These are phyloP conservation scores for Drosophila paramelanica DNA, from an alignment of 2,888 invertebrate species.

Conservation along the genomic window DNA sequence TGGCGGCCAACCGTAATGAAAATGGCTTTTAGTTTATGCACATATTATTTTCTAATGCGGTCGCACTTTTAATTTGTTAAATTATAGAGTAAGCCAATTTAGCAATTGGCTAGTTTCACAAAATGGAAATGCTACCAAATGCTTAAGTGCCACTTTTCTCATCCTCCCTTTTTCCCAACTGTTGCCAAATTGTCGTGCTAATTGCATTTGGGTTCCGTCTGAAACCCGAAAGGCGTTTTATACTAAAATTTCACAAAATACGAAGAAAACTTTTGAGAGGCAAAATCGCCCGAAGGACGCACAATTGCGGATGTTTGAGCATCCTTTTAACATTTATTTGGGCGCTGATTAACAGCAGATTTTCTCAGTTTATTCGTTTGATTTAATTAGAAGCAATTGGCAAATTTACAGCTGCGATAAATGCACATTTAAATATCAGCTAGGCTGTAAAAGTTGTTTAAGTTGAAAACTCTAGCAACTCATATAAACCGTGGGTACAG, in stretches of 20 bases:
- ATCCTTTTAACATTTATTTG: constrained; percentile 14
- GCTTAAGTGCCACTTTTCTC: constrained; percentile 20
- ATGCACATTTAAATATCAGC: too few species aligned
- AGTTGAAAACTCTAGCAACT: too few species aligned
- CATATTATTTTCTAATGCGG: constrained; percentile 53
- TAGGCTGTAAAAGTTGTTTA: too few species aligned
- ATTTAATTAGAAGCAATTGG: constrained; percentile 26
- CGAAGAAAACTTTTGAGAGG: constrained; percentile 24
- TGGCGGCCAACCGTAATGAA: constrained; percentile 23
- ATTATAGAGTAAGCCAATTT: constrained; percentile 28
- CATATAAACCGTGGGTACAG: too few species aligned
- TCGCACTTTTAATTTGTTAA: constrained; percentile 36
- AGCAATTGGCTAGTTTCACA: constrained; percentile 9
- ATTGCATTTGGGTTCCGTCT: constrained; percentile 59
- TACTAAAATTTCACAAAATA: constrained; percentile 46
- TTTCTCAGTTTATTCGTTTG: constrained; percentile 3
- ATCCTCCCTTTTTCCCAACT: not conserved
- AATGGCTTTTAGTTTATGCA: constrained; percentile 42
- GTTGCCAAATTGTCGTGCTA: constrained; percentile 52
- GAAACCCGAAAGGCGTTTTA: constrained; percentile 26
- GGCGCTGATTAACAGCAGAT: constrained; percentile 22
- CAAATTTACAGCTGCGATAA: not conserved
- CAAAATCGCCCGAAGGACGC: constrained; percentile 38
- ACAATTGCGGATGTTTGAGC: constrained; percentile 16
- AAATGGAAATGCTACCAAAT: constrained; percentile 17